phyloP scores from a whole-genome alignment of 2,888 invertebrate species.

The Sialis fuliginosa region DNA sequence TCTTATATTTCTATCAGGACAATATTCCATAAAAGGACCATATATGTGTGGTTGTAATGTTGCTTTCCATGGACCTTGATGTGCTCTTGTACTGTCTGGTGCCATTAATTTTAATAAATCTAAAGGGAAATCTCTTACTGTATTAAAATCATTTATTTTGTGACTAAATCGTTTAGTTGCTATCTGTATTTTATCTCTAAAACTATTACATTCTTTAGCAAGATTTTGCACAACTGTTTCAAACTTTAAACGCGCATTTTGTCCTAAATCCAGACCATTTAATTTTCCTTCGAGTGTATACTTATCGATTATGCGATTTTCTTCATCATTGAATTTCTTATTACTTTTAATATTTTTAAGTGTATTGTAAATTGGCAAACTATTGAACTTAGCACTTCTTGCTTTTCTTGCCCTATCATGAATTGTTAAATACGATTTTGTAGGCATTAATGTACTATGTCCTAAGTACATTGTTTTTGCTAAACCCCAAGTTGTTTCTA shows the following conservation, averaged over 20 bases:
- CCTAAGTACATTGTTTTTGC: constrained; percentile 70
- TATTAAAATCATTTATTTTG: constrained; percentile 41
- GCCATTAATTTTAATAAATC: constrained; percentile 47
- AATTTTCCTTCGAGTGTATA: constrained; percentile 65
- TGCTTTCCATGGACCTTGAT: constrained; percentile 68
- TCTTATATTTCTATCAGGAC: constrained; percentile 57
- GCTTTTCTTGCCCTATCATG: constrained; percentile 64
- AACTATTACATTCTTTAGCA: constrained; percentile 37
- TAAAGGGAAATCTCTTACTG: constrained; percentile 58
- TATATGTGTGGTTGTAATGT: constrained; percentile 58
- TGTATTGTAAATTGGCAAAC: constrained; percentile 46
- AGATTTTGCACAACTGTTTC: constrained; percentile 33
- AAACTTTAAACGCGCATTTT: constrained; percentile 33
- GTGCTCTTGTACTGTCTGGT: constrained; percentile 34
- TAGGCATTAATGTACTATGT: constrained; percentile 62
- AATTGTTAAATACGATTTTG: constrained; percentile 58
- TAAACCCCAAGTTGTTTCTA: constrained; percentile 75
- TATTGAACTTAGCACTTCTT: constrained; percentile 54
- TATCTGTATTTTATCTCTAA: constrained; percentile 46
- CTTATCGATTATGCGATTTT: constrained; percentile 56
- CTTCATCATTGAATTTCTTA: constrained; percentile 31
- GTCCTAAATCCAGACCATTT: constrained; percentile 57
- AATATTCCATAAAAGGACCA: constrained; percentile 64
- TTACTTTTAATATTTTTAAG: constrained; percentile 29
- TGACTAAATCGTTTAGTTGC: constrained; percentile 48